phyloP scores from a whole-genome alignment of 1,140 invertebrate genomes.

The Diplogasteroides magnus region DNA sequence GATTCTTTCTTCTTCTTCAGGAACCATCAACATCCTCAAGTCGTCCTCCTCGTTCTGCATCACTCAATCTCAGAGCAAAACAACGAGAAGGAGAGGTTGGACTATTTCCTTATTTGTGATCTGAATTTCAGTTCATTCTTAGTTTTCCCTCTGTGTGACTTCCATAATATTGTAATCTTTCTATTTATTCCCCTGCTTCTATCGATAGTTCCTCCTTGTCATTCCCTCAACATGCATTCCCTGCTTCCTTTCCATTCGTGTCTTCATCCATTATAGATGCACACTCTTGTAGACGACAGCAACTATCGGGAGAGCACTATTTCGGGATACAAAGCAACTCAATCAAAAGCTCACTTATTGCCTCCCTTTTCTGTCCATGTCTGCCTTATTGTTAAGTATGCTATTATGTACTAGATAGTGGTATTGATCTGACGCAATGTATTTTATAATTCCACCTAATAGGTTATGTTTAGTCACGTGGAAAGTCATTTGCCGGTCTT shows the following conservation, averaged over 20 bases:
- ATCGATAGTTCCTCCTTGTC: neutral
- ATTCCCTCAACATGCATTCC: constrained; percentile 4
- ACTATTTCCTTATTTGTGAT: no score
- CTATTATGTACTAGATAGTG: no score
- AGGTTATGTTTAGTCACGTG: neutral
- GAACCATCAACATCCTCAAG: constrained; percentile 26
- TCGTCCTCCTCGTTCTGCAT: constrained; percentile 26
- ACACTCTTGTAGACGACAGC: neutral
- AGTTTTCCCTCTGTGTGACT: neutral
- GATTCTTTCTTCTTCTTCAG: neutral
- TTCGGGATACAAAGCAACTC: no score
- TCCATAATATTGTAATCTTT: neutral
- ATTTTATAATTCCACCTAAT: neutral
- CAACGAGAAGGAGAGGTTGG: constrained; percentile 6
- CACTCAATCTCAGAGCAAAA: constrained; percentile 17
- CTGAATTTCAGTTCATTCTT: constrained; percentile 11
- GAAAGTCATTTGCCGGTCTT: constrained; percentile 9
- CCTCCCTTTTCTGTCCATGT: no score
- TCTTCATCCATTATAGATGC: neutral
- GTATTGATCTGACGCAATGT: neutral
- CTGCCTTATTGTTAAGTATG: no score
- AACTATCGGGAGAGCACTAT: no score
- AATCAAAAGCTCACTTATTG: no score
- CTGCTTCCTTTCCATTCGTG: neutral
- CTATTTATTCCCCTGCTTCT: neutral